These are phyloP conservation scores for Paratrypauchen microcephalus DNA, from an alignment of 2,797 vertebrate genomes.

Conservation along the genomic window DNA sequence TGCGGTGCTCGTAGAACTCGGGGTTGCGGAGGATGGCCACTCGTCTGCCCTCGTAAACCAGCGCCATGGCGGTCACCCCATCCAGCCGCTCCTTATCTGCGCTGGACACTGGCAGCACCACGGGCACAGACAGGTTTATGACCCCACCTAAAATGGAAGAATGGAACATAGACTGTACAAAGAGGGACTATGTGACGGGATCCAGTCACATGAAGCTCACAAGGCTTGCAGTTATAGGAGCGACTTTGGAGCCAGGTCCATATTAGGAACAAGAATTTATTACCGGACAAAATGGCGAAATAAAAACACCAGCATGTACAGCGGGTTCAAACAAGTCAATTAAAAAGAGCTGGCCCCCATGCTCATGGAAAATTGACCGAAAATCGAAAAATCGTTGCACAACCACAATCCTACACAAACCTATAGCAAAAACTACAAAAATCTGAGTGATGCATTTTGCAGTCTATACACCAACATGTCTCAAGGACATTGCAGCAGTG, in stretches of 20 bases:
- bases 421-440: not conserved
- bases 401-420: too few species aligned
- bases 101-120: conserved; percentile 86
- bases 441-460: conserved; percentile 1
- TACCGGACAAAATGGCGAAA: too few species aligned
- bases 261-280: too few species aligned
- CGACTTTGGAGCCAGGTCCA: too few species aligned
- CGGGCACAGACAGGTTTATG: conserved; percentile 95
- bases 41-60: conserved; percentile 84
- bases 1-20: conserved; percentile 94
- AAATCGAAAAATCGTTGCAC: too few species aligned
- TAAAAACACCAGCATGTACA: too few species aligned
- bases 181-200: too few species aligned
- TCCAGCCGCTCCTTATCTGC: conserved; percentile 92
- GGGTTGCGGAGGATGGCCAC: conserved; percentile 97
- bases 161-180: not conserved
- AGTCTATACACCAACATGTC: conserved; percentile 39
- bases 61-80: conserved; percentile 85
- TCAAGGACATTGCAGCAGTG: conserved; percentile 41
- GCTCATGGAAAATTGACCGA: too few species aligned
- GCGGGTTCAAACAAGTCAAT: too few species aligned
- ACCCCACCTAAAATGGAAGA: conserved; percentile 82
- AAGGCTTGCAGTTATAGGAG: too few species aligned
- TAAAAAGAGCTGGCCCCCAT: too few species aligned
- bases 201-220: too few species aligned